Evolutionary conservation across 2,888 invertebrate species (phyloP).

Genomic region (Mythimna pallens): DNA sequence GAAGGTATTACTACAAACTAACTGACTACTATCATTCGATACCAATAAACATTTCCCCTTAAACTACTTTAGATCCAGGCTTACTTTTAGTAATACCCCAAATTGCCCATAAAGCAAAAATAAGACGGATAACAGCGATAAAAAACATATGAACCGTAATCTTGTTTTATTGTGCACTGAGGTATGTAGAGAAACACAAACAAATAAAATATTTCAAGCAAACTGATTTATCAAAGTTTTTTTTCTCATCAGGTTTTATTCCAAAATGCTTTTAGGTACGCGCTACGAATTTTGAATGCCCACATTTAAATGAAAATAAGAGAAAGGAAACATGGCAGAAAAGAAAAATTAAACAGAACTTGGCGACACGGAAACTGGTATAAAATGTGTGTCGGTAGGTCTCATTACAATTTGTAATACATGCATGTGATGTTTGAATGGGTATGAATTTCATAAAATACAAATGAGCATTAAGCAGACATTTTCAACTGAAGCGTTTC

Average conservation of each 20-base stretch:
- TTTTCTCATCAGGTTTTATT: conserved; percentile 48
- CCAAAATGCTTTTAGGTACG: conserved; percentile 63
- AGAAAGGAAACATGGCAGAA: conserved; percentile 45
- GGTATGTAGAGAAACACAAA: conserved; percentile 53
- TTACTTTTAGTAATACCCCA: conserved; percentile 68
- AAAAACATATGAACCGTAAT: conserved; percentile 75
- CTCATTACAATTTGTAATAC: conserved; percentile 58
- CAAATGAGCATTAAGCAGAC: conserved; percentile 52
- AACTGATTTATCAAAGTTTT: conserved; percentile 51
- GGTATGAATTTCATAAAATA: conserved; percentile 64
- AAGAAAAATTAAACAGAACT: conserved; percentile 50
- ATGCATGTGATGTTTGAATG: conserved; percentile 57
- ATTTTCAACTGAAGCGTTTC: conserved; percentile 65
- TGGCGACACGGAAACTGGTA: conserved; percentile 47
- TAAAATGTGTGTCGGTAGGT: conserved; percentile 52
- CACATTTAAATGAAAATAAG: conserved; percentile 56
- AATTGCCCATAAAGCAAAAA: conserved; percentile 73
- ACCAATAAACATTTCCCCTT: conserved; percentile 35
- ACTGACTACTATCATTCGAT: conserved; percentile 30
- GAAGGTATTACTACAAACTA: background rate
- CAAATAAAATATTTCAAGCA: conserved; percentile 44
- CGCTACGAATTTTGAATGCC: conserved; percentile 57
- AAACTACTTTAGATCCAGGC: conserved; percentile 70
- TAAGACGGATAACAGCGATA: conserved; percentile 74
- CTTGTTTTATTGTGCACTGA: conserved; percentile 69